These are phyloP conservation scores for Apeltes quadracus DNA, from an alignment of 2,113 vertebrate species.

Conservation along the genomic window DNA sequence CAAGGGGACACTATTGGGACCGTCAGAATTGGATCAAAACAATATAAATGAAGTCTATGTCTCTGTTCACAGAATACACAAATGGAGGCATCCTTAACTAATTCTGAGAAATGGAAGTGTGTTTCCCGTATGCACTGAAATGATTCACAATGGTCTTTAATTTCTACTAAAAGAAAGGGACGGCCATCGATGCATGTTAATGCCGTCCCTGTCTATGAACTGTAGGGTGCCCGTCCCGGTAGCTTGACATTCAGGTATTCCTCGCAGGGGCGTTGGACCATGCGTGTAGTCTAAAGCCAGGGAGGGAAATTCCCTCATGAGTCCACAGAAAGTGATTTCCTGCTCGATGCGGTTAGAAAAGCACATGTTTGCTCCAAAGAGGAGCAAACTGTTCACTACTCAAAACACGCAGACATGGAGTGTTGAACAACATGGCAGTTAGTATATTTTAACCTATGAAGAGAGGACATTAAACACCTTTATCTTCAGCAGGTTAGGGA, in stretches of 20 bases:
- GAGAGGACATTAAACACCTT: constrained; percentile 34
- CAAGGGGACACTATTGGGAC: constrained; percentile 6
- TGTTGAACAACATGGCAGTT: constrained; percentile 20
- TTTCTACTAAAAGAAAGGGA: background rate
- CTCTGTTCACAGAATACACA: background rate
- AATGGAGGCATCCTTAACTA: background rate
- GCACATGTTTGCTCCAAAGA: background rate
- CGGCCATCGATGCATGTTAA: background rate
- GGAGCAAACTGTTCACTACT: background rate
- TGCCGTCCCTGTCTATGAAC: background rate
- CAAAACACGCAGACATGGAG: background rate
- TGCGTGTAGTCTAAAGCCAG: background rate
- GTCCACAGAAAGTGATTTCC: background rate
- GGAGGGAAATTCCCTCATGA: background rate
- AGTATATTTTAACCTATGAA: constrained; percentile 24
- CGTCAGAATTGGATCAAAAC: constrained; percentile 22
- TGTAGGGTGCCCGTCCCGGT: background rate
- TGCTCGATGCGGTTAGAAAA: constrained; percentile 2
- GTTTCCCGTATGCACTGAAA: background rate
- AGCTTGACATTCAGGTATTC: background rate
- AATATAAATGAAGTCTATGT: constrained; percentile 4
- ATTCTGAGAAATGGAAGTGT: constrained; percentile 2
- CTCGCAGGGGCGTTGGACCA: background rate
- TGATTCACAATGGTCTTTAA: background rate
- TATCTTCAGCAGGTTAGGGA: constrained; percentile 31